Evolutionary conservation across 2,888 invertebrate genomes (phyloP), one percentile per base, ranked within the genome.

Genomic region (Epirrita christyi): DNA sequence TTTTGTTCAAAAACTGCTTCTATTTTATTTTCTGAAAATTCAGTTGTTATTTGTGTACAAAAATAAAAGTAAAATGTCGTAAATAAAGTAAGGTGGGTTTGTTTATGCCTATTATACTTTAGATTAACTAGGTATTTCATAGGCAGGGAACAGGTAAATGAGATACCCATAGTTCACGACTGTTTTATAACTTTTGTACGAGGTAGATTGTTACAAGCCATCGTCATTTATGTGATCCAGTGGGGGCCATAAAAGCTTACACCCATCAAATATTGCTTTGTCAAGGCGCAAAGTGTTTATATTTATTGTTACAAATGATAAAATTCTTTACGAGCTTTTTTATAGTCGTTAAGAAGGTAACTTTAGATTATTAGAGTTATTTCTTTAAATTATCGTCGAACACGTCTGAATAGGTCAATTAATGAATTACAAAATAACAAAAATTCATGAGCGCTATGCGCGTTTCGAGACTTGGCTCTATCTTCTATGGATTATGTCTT

Each of bases 141-240:
- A 36, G 15, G 43, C 29, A 44, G 34, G 8, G n/a, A 10, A 67
- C 67, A 72, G 71, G 70, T 73, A 76, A 71, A 77, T 75, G 73
- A 76, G 75, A 67, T 62, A 70, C 68, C 66, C 68, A 64, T 61
- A 65, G 68, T 75, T 73, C 67, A 68, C 59, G 67, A 63, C 67
- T 50, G 55, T 77, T 82, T 83, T 81, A 84, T 66, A 73, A 64
- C 83, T 65, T 76, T 79, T 80, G 76, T 83, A 80, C 73, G 75
- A 71, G 49, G 54, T 56, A 37, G 40, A 58, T 59, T 65, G 70
- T 71, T 71, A 73, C 62, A 49, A 50, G 55, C 56, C 42, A 56
- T 64, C 70, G 67, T 75, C 67, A 70, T 74, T 75, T 80, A 77
- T 81, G 78, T 68, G 73, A 70, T 28, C 59, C 47, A 50, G 49